Evolutionary conservation across 2,797 vertebrate species (phyloP), one percentile per base, ranked within the genome.

Genomic region (Enteromius fasciolatus): DNA sequence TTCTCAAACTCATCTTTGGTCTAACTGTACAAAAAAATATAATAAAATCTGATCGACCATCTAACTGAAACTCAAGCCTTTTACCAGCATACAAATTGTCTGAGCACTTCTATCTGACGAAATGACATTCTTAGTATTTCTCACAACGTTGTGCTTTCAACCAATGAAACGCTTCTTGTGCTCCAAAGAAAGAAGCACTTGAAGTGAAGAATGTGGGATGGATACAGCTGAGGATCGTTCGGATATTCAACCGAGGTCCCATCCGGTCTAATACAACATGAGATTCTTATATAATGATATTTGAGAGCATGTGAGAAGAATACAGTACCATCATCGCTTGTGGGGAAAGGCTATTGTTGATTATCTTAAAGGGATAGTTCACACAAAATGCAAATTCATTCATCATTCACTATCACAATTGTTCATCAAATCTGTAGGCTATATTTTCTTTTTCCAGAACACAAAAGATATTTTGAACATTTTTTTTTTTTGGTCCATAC

Each of bases 61-160:
- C 31, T 54, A 46, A 80, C 50, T 41, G 28, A 80, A 54, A 2
- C 52, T 28, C 52, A 20, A 25, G 50, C 50, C 23, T 70, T 54
- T 64, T n/a, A 64, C 76, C 5, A 64, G 48, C 31, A 31, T n/a
- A 36, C 7, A 36, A 75, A 59, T 10, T 23, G 31, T 50, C 31
- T 52, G 46, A 67, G 76, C 46, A 72, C 78, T 46, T 31, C 18
- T 11, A 48, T 48, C 68, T 15, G 54, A 73, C 68, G 18, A 28
- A 72, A 70, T 46, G 20, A 73, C n/a, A 66, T 41, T 50, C 57
- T 74, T 17, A 28, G 57, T 66, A 28, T 74, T 69, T 64, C 54
- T 63, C 75, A 63, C 39, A 31, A 46, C 18, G 3, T 31, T 81
- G 80, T 81, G 80, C 69, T 81, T 81, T 81, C 59, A 80, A 80